Evolutionary conservation across 2,888 invertebrate species (phyloP).

Genomic region (Lymantria monacha): DNA sequence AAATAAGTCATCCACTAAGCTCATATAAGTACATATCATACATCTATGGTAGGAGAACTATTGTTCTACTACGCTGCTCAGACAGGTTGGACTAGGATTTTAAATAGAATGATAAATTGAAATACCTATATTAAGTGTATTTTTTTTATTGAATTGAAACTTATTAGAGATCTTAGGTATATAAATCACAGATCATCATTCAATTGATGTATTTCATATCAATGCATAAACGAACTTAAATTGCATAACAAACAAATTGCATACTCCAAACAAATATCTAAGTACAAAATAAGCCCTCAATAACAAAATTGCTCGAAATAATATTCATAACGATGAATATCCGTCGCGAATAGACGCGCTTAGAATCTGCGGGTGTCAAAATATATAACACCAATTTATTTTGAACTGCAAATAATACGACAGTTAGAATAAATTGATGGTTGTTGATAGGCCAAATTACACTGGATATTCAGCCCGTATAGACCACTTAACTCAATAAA

Average conservation of each 20-base stretch:
- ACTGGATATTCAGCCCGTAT: slow-evolving; percentile 63
- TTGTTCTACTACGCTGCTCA: too few relatives aligned
- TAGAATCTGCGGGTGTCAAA: slow-evolving; percentile 67
- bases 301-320: slow-evolving; percentile 68
- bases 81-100: too few relatives aligned
- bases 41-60: too few relatives aligned
- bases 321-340: slow-evolving; percentile 67
- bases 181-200: slow-evolving; percentile 3
- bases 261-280: slow-evolving; percentile 31
- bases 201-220: slow-evolving; percentile 9
- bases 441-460: slow-evolving; percentile 43
- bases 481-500: slow-evolving; percentile 78
- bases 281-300: slow-evolving; percentile 57
- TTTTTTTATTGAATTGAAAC: too few relatives aligned
- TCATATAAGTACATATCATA: too few relatives aligned
- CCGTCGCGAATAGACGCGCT: slow-evolving; percentile 58
- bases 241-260: slow-evolving; percentile 51
- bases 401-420: slow-evolving; percentile 30
- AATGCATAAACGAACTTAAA: slow-evolving; percentile 36
- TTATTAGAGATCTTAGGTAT: too few relatives aligned
- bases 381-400: slow-evolving; percentile 41
- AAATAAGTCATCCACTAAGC: too few relatives aligned
- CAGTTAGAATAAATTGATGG: slow-evolving; percentile 12
- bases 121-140: too few relatives aligned
- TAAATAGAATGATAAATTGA: too few relatives aligned